Conservation (phyloP, 92 coral and sea anemone genomes). For the Epizoanthus rinbou region DNA sequence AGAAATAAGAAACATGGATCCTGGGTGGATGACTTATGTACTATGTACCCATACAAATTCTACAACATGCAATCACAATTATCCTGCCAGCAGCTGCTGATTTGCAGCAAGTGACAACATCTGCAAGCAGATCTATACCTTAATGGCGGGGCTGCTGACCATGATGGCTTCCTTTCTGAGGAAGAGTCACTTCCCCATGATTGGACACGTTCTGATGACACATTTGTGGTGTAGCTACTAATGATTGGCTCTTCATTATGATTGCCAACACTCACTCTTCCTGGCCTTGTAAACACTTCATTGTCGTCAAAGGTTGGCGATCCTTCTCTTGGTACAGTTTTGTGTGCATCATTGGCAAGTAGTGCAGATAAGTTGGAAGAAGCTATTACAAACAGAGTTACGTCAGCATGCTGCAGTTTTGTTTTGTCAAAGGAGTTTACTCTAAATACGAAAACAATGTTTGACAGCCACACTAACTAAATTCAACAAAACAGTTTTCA, state of each 20-base stretch:
- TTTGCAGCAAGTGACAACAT: too few species aligned
- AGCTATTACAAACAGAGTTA: slow-evolving; percentile 54
- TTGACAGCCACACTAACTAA: too few species aligned
- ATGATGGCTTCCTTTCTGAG: slow-evolving; percentile 45
- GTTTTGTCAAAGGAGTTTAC: too few species aligned
- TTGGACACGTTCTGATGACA: slow-evolving; percentile 55
- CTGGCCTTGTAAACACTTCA: slow-evolving; percentile 58
- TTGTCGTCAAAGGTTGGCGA: slow-evolving; percentile 62
- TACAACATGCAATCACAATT: too few species aligned
- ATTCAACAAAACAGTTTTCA: too few species aligned
- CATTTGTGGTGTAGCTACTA: slow-evolving; percentile 37
- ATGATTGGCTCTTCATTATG: slow-evolving; percentile 48
- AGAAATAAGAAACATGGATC: too few species aligned
- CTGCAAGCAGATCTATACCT: too few species aligned
- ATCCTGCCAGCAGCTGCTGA: too few species aligned
- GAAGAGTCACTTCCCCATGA: slow-evolving; percentile 40
- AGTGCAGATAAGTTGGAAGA: slow-evolving; percentile 89
- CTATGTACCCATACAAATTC: too few species aligned
- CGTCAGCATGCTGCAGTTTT: neutral
- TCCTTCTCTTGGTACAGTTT: slow-evolving; percentile 48
- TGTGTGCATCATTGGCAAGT: slow-evolving; percentile 82
- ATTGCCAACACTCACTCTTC: slow-evolving; percentile 15
- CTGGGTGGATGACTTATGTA: too few species aligned
- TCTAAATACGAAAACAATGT: too few species aligned
- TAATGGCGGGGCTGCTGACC: slow-evolving; percentile 21